Percentiles rank a stretch among this genome's conserved stretches.
These are phyloP conservation scores for Microchrysa polita DNA, from an alignment of 2,888 invertebrate genomes.

Conservation along the genomic window DNA sequence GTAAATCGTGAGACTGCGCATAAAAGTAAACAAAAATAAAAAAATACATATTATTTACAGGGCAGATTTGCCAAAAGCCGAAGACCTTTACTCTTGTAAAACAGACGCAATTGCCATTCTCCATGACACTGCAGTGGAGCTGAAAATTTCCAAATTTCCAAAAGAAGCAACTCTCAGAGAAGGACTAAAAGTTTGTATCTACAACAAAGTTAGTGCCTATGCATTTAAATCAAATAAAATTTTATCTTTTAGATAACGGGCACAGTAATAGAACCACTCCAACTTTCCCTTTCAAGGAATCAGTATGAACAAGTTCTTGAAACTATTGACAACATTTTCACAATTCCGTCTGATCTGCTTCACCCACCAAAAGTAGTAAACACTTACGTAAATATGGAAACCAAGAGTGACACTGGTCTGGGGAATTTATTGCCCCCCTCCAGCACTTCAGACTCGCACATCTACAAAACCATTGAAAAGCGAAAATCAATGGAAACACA, in stretches of 20 bases:
- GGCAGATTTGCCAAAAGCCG: conserved; percentile 67
- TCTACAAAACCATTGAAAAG: conserved; percentile 40
- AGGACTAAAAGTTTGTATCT: conserved; percentile 32
- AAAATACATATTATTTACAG: neutral
- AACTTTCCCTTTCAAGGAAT: conserved; percentile 83
- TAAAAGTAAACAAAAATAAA: neutral
- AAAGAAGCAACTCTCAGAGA: conserved; percentile 45
- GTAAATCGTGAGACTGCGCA: neutral
- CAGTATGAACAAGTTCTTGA: conserved; percentile 92
- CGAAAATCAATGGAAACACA: conserved; percentile 53
- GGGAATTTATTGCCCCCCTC: conserved; percentile 43
- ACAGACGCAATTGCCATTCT: conserved; percentile 84
- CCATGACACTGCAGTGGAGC: conserved; percentile 85
- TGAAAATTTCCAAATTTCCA: conserved; percentile 69
- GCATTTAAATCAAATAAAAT: neutral
- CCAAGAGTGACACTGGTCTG: conserved; percentile 41
- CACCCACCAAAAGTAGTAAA: conserved; percentile 53
- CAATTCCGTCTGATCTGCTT: conserved; percentile 54
- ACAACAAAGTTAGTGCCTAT: no score
- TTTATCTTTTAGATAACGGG: conserved; percentile 72
- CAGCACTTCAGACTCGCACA: conserved; percentile 57
- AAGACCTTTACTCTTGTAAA: conserved; percentile 79
- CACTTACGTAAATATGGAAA: conserved; percentile 56
- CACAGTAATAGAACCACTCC: conserved; percentile 82
- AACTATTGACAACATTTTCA: conserved; percentile 66